Conservation (phyloP, 2,113 vertebrate genomes). For the Campylorhamphus procurvoides region DNA sequence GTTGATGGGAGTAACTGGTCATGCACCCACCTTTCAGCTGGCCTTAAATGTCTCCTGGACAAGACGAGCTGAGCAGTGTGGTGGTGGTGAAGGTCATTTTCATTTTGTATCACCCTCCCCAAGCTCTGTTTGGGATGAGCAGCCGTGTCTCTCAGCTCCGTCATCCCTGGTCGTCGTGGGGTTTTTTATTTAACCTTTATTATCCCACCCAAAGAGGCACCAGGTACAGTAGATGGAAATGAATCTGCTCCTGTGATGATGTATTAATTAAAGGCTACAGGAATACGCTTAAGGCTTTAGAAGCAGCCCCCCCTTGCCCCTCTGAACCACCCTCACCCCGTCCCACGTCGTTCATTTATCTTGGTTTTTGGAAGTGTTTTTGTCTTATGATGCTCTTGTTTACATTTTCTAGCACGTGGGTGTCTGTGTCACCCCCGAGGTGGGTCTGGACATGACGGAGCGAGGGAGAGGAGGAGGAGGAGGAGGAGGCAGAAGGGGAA, state of each 20-base stretch:
- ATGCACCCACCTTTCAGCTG: too few species aligned
- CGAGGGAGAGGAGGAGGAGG: neutral
- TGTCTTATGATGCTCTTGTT: slow-evolving; percentile 39
- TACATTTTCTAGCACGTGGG: slow-evolving; percentile 5
- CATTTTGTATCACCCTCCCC: neutral
- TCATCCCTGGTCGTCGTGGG: neutral
- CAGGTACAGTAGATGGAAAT: neutral
- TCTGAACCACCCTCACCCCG: neutral
- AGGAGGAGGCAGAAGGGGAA: neutral
- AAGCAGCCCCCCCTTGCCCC: neutral
- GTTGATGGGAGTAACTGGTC: too few species aligned
- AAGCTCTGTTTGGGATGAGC: neutral
- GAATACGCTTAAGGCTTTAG: neutral
- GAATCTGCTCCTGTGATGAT: slow-evolving; percentile 18
- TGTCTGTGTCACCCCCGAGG: neutral
- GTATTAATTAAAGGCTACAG: neutral
- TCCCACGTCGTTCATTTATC: neutral
- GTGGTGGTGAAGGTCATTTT: neutral
- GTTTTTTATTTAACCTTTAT: neutral
- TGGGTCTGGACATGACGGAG: neutral
- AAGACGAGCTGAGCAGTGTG: neutral
- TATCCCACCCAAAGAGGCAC: neutral
- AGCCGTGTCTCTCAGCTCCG: neutral
- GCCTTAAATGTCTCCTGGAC: neutral
- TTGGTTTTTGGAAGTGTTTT: neutral